phyloP scores from a whole-genome alignment of 2,797 vertebrate species.

The Nannoperca obscura region DNA sequence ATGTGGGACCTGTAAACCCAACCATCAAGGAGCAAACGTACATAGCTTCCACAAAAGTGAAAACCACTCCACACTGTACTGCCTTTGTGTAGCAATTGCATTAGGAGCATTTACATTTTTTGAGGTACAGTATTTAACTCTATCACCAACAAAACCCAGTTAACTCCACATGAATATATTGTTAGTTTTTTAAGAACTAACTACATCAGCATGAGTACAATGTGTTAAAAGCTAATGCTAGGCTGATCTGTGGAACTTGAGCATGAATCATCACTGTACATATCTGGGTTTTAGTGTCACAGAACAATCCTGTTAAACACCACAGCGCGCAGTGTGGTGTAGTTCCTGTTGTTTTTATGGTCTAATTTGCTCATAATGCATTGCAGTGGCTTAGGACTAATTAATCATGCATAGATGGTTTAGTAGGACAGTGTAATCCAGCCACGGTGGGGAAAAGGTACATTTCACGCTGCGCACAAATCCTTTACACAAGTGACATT shows the following conservation, averaged over 20 bases:
- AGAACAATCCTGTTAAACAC: slow-evolving; percentile 22
- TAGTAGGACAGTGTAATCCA: slow-evolving; percentile 75
- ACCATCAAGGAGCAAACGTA: neutral
- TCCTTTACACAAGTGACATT: slow-evolving; percentile 60
- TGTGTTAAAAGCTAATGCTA: neutral
- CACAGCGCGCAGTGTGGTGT: slow-evolving; percentile 9
- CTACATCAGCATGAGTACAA: neutral
- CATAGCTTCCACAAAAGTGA: neutral
- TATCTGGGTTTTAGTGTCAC: slow-evolving; percentile 2
- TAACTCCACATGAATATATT: neutral
- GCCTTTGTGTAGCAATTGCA: neutral
- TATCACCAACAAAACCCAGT: neutral
- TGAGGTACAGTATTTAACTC: neutral
- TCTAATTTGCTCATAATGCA: slow-evolving; percentile 59
- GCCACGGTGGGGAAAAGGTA: slow-evolving; percentile 68
- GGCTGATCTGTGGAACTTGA: neutral
- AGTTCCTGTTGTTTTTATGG: slow-evolving; percentile 41
- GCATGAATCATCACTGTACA: neutral
- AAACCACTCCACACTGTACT: neutral
- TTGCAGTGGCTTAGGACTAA: slow-evolving; percentile 67
- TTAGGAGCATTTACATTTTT: neutral
- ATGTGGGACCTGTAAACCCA: neutral
- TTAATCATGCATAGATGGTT: slow-evolving; percentile 76
- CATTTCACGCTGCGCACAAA: slow-evolving; percentile 76
- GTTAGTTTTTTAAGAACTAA: neutral